phyloP scores from a whole-genome alignment of 2,888 invertebrate genomes.

The Epinotia nisella region DNA sequence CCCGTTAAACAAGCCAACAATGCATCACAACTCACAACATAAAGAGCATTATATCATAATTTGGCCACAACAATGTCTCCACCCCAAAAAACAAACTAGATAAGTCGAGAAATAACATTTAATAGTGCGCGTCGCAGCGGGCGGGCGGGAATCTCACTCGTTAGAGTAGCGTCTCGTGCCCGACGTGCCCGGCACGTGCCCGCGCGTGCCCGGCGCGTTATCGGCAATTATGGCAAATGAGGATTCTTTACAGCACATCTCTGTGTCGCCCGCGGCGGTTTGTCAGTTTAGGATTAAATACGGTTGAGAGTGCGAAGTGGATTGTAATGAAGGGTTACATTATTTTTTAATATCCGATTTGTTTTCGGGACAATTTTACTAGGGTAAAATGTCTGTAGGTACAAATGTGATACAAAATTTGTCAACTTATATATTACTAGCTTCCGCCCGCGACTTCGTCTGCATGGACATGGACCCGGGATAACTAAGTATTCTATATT shows the following conservation, averaged over 20 bases:
- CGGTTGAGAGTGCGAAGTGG: slow-evolving; percentile 19
- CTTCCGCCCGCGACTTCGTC: too few relatives aligned
- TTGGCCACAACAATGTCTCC: slow-evolving; percentile 43
- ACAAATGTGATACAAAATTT: too few relatives aligned
- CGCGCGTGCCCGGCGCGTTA: slow-evolving; percentile 46
- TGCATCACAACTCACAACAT: slow-evolving; percentile 40
- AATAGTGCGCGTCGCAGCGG: slow-evolving; percentile 60
- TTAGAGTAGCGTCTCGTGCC: slow-evolving; percentile 53
- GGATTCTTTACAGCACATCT: slow-evolving; percentile 54
- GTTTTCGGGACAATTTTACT: not conserved
- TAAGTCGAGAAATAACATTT: slow-evolving; percentile 52
- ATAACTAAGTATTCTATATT: too few relatives aligned
- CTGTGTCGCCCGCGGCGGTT: slow-evolving; percentile 52
- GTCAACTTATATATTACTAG: too few relatives aligned
- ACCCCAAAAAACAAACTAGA: slow-evolving; percentile 44
- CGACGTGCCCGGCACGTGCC: slow-evolving; percentile 35
- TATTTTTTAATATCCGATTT: not conserved
- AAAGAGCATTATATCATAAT: slow-evolving; percentile 45
- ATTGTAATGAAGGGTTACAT: slow-evolving; percentile 23
- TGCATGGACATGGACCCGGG: too few relatives aligned
- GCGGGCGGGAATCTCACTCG: slow-evolving; percentile 67
- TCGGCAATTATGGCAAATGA: slow-evolving; percentile 55
- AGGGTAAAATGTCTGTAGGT: too few relatives aligned
- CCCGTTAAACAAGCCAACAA: slow-evolving; percentile 42
- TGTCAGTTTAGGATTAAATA: slow-evolving; percentile 37